These are phyloP conservation scores for Mionectes olivaceus DNA, from an alignment of 2,797 vertebrate genomes.

Conservation along the genomic window DNA sequence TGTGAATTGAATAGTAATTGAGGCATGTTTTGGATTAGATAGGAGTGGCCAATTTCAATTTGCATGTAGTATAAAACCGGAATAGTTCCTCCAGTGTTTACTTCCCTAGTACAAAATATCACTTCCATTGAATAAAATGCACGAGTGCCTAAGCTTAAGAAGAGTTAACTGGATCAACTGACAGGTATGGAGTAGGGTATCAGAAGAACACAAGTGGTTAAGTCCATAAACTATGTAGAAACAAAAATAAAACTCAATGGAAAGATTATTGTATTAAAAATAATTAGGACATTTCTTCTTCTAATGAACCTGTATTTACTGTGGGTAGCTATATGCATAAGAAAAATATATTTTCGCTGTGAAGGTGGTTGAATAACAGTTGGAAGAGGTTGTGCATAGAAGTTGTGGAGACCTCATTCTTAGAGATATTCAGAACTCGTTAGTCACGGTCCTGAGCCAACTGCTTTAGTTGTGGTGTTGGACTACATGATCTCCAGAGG, in stretches of 20 bases:
- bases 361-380: background rate
- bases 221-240: background rate
- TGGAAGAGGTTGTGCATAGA: background rate
- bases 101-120: background rate
- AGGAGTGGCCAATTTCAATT: background rate
- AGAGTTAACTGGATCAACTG: background rate
- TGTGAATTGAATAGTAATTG: constrained; percentile 44
- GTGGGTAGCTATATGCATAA: background rate
- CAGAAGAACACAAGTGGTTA: background rate
- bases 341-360: background rate
- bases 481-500: background rate
- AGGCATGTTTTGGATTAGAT: constrained; percentile 46
- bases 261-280: background rate
- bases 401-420: background rate
- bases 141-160: background rate
- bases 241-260: background rate
- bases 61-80: background rate
- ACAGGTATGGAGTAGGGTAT: background rate
- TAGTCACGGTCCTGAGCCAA: background rate
- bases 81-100: background rate
- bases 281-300: background rate
- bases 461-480: background rate
- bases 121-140: background rate
- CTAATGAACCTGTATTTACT: background rate
- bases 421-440: background rate